Evolutionary conservation across 2,113 vertebrate genomes (phyloP), one percentile per base, ranked within the genome.

Genomic region (Tyrannus savana): DNA sequence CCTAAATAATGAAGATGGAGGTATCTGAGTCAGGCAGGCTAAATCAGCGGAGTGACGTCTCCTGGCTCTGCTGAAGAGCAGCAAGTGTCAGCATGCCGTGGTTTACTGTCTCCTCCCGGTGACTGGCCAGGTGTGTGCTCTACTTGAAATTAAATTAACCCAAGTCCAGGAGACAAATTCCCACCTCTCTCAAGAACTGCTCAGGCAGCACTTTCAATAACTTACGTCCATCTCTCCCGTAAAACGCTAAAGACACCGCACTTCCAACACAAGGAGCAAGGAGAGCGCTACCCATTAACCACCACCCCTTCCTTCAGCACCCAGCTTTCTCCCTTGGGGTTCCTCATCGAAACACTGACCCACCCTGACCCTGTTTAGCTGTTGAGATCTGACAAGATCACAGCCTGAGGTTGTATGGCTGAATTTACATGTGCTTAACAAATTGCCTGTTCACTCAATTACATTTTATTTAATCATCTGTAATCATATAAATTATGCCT

Each of bases 401-500:
- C 95, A 95, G 96, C 97, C 96, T 14, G 97, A 96, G 97, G 98
- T 98, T 95, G 95, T 98, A 95, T 76, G 97, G 89, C 93, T 97
- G 91, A 42, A 84, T 97, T 96, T 98, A 97, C 96, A 97, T 96
- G 96, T 96, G 96, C 92, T 98, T 98, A 98, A 98, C 97, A 98
- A 98, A 98, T 98, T 98, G 98, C 98, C 97, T 97, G 94, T 96
- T 98, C 98, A 98, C 96, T 98, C 98, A 98, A 98, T 98, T 98
- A 98, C 98, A 96, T 98, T 98, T 98, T 98, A 98, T 98, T 98
- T 98, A 98, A 98, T 98, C 98, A 98, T 98, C 97, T 97, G 97
- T 98, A 98, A 98, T 98, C 98, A 98, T 98, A 98, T 96, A 98
- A 98, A 98, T 98, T 98, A 98, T 98, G 98, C 97, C 97, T 98